Evolutionary conservation across 1,140 invertebrate genomes (phyloP).

Genomic region (Sarcophaga peregrina): DNA sequence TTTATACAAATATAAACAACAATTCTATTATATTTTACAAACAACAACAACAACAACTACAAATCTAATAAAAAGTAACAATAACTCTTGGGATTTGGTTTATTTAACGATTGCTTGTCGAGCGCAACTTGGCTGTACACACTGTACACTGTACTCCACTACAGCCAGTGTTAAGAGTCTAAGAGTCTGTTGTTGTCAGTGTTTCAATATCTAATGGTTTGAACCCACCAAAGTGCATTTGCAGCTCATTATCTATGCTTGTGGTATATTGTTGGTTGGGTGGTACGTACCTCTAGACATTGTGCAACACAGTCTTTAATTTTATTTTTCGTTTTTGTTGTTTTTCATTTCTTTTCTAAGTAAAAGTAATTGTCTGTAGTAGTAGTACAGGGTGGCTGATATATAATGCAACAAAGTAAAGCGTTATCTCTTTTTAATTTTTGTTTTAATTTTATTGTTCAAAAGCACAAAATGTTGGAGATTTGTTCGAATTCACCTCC

Average conservation of each 20-base stretch:
- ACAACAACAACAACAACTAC: not conserved
- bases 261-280: not conserved
- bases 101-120: not conserved
- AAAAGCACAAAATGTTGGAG: no score
- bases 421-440: no score
- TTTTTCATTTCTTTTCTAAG: no score
- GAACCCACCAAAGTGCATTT: constrained; percentile 10
- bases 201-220: not conserved
- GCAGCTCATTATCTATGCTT: not conserved
- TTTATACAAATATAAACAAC: not conserved
- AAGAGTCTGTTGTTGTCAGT: not conserved
- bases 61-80: not conserved
- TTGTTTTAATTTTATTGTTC: no score
- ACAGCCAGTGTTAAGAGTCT: not conserved
- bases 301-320: not conserved
- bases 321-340: no score
- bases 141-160: not conserved
- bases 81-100: constrained; percentile 14
- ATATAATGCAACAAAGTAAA: no score
- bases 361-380: no score
- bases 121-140: not conserved
- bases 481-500: no score
- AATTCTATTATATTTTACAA: not conserved
- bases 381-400: no score
- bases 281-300: not conserved